Evolutionary conservation across 2,113 vertebrate genomes (phyloP).

Genomic region (Cercocebus atys): DNA sequence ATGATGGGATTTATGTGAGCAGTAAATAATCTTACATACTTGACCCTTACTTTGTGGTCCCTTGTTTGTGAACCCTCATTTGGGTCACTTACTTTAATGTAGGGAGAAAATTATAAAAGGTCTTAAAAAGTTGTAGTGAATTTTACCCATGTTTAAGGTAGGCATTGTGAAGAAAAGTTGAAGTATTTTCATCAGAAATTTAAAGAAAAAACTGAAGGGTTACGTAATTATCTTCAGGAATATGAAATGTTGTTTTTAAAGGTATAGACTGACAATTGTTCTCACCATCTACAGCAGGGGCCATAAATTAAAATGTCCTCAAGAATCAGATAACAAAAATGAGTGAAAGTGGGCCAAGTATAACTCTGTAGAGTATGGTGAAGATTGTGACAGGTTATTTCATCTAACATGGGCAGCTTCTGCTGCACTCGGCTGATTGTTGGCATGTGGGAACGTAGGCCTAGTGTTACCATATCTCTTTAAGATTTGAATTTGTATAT

Average conservation of each 20-base stretch:
- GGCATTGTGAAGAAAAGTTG: neutral
- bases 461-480: neutral
- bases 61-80: neutral
- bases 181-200: slow-evolving; percentile 36
- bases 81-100: neutral
- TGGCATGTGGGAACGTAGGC: neutral
- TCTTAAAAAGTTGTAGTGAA: neutral
- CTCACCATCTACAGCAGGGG: neutral
- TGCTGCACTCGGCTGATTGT: neutral
- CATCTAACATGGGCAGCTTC: neutral
- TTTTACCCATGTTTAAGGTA: slow-evolving; percentile 19
- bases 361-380: neutral
- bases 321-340: slow-evolving; percentile 8
- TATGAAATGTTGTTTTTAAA: slow-evolving; percentile 38
- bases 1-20: slow-evolving; percentile 37
- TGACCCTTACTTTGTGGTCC: slow-evolving; percentile 11
- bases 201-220: slow-evolving; percentile 34
- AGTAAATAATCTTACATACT: slow-evolving; percentile 17
- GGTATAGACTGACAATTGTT: neutral
- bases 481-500: slow-evolving; percentile 20
- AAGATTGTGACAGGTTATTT: neutral
- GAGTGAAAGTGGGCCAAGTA: neutral
- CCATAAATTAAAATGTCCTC: neutral
- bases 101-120: slow-evolving; percentile 26
- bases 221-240: slow-evolving; percentile 1